These are phyloP conservation scores for Diorhabda sublineata DNA, from an alignment of 1,140 invertebrate genomes.

Conservation along the genomic window DNA sequence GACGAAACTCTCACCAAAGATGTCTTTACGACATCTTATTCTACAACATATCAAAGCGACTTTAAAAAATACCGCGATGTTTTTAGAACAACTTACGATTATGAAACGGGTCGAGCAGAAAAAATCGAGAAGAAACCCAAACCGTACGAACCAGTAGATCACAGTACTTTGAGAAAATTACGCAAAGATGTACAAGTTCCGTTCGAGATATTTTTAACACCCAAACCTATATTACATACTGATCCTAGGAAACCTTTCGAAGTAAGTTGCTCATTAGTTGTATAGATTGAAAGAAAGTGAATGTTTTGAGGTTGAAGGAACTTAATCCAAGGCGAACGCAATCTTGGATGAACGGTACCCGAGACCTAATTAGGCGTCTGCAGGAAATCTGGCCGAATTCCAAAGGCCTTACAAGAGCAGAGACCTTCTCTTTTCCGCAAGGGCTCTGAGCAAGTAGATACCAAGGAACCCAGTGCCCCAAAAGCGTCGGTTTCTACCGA, in stretches of 20 bases:
- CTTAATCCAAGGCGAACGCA: too few species aligned
- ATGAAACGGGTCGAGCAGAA: conserved; percentile 23
- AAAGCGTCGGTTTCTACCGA: too few species aligned
- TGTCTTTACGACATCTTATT: conserved; percentile 30
- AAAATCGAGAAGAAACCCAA: conserved; percentile 12
- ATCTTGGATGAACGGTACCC: too few species aligned
- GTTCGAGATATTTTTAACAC: conserved; percentile 34
- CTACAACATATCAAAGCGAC: conserved; percentile 36
- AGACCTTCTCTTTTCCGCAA: too few species aligned
- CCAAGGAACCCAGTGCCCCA: too few species aligned
- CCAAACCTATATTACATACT: conserved; percentile 35
- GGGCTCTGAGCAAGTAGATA: too few species aligned
- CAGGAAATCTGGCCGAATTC: too few species aligned
- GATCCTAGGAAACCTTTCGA: conserved; percentile 30
- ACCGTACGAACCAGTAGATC: conserved; percentile 23
- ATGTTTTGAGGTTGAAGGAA: too few species aligned
- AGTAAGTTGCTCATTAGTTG: neutral
- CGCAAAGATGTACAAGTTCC: conserved; percentile 36
- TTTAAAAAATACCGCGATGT: conserved; percentile 33
- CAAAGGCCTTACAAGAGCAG: too few species aligned
- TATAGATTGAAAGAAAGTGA: too few species aligned
- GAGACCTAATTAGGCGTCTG: too few species aligned
- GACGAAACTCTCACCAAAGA: conserved; percentile 33
- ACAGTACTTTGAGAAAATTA: conserved; percentile 35
- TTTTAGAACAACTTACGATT: conserved; percentile 16